Evolutionary conservation across 2,888 invertebrate genomes (phyloP).

Genomic region (Shargacucullia verbasci): DNA sequence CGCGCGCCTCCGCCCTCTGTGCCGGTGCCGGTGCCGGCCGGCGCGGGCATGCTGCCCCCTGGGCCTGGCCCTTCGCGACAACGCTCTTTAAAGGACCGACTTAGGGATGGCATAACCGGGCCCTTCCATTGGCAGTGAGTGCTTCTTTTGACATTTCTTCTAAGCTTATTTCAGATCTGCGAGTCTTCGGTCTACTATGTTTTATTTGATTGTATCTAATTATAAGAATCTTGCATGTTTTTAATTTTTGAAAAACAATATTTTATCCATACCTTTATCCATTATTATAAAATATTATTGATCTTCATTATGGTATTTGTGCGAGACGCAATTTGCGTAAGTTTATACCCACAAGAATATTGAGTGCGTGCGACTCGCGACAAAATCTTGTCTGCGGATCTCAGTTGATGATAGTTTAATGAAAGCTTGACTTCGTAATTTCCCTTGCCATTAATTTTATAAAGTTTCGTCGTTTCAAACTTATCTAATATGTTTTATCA

Average conservation of each 20-base stretch:
- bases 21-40: conserved; percentile 72
- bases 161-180: conserved; percentile 36
- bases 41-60: conserved; percentile 83
- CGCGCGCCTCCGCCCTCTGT: conserved; percentile 71
- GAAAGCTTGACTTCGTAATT: conserved; percentile 19
- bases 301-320: conserved; percentile 18
- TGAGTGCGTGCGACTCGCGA: conserved; percentile 7
- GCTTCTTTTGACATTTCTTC: conserved; percentile 47
- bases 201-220: conserved; percentile 6
- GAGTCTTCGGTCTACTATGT: conserved; percentile 10
- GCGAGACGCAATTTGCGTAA: conserved; percentile 9
- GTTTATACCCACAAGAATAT: conserved; percentile 7
- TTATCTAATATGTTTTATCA: conserved; percentile 20
- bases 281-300: conserved; percentile 7
- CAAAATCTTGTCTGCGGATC: conserved; percentile 10
- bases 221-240: conserved; percentile 30
- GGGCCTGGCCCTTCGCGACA: conserved; percentile 91
- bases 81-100: conserved; percentile 93
- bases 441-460: conserved; percentile 11
- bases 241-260: conserved; percentile 28
- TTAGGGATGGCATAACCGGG: conserved; percentile 94
- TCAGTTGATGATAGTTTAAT: conserved; percentile 16
- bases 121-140: conserved; percentile 96
- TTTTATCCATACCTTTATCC: conserved; percentile 6
- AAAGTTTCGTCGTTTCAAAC: conserved; percentile 21